Conservation (phyloP, 2,888 invertebrate genomes). For the Gastracanthus pulcherrimus region DNA sequence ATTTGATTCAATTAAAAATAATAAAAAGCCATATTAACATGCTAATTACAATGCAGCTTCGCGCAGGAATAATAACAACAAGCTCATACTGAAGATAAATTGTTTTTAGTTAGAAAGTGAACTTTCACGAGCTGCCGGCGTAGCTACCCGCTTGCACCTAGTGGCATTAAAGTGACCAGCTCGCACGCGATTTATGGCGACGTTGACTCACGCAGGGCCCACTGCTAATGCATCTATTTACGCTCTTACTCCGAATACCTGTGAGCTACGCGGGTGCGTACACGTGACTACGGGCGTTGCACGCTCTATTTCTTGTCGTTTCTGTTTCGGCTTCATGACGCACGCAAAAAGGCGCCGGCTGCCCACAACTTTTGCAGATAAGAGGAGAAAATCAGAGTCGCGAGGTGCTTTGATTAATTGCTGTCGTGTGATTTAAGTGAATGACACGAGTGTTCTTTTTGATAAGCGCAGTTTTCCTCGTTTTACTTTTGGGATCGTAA, state of each 20-base stretch:
- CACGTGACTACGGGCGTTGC: no score
- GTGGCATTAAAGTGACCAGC: constrained; percentile 44
- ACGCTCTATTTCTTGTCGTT: constrained; percentile 30
- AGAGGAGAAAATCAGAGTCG: neutral
- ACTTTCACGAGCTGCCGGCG: constrained; percentile 7
- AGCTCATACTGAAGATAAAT: neutral
- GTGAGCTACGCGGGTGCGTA: neutral
- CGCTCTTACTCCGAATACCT: constrained; percentile 49
- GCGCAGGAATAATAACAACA: neutral
- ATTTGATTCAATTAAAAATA: neutral
- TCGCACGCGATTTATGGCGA: constrained; percentile 47
- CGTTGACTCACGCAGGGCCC: constrained; percentile 47
- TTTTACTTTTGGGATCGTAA: no score
- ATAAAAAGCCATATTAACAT: neutral
- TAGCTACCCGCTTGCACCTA: constrained; percentile 41
- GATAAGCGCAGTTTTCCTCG: neutral
- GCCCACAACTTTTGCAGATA: no score
- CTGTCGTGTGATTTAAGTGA: no score
- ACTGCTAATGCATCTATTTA: constrained; percentile 50
- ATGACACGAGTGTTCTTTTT: neutral
- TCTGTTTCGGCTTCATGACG: neutral
- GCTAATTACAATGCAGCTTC: neutral
- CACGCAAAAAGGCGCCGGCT: neutral
- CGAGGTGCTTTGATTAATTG: neutral
- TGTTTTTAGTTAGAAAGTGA: constrained; percentile 39